phyloP scores from a whole-genome alignment of 2,888 invertebrate genomes.

The Sialis fuliginosa region DNA sequence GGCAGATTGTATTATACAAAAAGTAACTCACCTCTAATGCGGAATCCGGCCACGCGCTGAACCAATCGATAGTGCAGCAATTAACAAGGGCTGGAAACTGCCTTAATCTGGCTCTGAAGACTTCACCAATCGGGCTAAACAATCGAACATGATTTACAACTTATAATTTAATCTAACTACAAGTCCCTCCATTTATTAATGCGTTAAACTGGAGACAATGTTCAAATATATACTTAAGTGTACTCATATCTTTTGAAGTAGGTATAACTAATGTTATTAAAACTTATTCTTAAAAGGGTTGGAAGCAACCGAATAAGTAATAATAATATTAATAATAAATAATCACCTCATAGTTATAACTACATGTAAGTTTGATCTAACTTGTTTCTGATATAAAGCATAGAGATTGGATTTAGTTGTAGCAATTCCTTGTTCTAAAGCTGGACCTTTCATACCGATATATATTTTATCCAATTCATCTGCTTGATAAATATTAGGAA shows the following conservation, averaged over 20 bases:
- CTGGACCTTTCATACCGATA: slow-evolving; percentile 52
- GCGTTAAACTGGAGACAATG: too few species aligned
- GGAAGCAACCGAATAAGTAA: too few species aligned
- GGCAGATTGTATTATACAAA: too few species aligned
- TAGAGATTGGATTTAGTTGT: slow-evolving; percentile 76
- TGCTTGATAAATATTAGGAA: slow-evolving; percentile 70
- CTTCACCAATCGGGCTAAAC: slow-evolving; percentile 67
- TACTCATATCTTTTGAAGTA: too few species aligned
- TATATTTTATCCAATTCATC: slow-evolving; percentile 66
- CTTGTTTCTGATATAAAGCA: slow-evolving; percentile 60
- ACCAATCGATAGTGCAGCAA: slow-evolving; percentile 90
- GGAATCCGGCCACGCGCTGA: slow-evolving; percentile 72
- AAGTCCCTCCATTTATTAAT: too few species aligned
- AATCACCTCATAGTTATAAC: slow-evolving; percentile 51
- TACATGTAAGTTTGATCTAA: slow-evolving; percentile 65
- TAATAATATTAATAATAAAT: too few species aligned
- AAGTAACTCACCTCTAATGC: slow-evolving; percentile 52
- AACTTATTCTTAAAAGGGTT: too few species aligned
- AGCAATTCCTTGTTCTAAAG: slow-evolving; percentile 53
- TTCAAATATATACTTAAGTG: too few species aligned
- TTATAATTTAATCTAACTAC: too few species aligned
- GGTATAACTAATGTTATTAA: too few species aligned
- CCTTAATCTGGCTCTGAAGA: slow-evolving; percentile 59
- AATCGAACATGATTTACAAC: slow-evolving; percentile 10
- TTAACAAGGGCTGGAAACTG: slow-evolving; percentile 83